These are phyloP conservation scores for Nomada hirtipes DNA, from an alignment of 2,888 invertebrate genomes.

Conservation along the genomic window DNA sequence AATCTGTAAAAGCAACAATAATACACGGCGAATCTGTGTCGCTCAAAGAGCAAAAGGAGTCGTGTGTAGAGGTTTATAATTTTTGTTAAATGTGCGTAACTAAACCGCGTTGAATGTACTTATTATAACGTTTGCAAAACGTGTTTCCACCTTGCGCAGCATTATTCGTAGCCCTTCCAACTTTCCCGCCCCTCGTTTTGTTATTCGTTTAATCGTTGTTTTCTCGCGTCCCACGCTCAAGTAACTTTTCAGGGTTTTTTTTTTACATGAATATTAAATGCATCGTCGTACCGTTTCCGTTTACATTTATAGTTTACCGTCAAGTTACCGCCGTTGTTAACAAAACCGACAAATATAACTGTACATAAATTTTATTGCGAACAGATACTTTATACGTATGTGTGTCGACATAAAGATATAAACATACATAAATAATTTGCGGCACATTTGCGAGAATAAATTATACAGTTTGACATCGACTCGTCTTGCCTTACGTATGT, in stretches of 20 bases:
- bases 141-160: slow-evolving; percentile 2
- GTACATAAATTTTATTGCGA: slow-evolving; percentile 44
- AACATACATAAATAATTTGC: slow-evolving; percentile 14
- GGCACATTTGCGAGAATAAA: slow-evolving; percentile 57
- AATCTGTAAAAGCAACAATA: slow-evolving; percentile 15
- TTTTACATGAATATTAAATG: slow-evolving; percentile 23
- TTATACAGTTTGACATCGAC: slow-evolving; percentile 17
- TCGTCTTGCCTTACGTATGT: slow-evolving; percentile 14
- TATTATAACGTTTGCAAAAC: slow-evolving; percentile 39
- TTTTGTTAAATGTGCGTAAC: slow-evolving; percentile 22
- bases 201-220: slow-evolving; percentile 1
- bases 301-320: slow-evolving; percentile 37
- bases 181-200: not conserved
- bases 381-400: slow-evolving; percentile 21
- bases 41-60: not conserved
- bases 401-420: slow-evolving; percentile 8
- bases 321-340: slow-evolving; percentile 43
- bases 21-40: not conserved
- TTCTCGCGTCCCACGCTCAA: slow-evolving; percentile 32
- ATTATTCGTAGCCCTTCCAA: slow-evolving; percentile 7
- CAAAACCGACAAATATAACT: slow-evolving; percentile 15
- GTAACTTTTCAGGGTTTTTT: slow-evolving; percentile 12
- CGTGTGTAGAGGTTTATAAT: slow-evolving; percentile 13
- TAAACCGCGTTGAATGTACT: slow-evolving; percentile 52
- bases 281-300: slow-evolving; percentile 1